Evolutionary conservation across 1,140 invertebrate species (phyloP), one percentile per base, ranked within the genome.

Genomic region (Drosophila cardini): DNA sequence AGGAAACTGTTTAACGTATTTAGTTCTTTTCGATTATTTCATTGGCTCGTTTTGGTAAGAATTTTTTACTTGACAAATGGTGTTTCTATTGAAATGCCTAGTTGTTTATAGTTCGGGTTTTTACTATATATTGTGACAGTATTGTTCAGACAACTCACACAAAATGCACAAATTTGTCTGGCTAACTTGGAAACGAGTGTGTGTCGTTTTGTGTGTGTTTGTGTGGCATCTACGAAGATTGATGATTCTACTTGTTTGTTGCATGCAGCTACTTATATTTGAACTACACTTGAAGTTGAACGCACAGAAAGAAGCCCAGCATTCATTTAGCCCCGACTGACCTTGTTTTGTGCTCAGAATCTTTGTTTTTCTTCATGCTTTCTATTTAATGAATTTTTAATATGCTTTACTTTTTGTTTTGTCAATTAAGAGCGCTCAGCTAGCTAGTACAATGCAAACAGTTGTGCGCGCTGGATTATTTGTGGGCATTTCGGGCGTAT

Each of bases 331-430:
- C 63, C 58, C 46, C 62, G 53, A 71, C 56, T 53, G 61, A 40
- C 52, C 52, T 53, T 53, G 43, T 72, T 67, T 64, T 26, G 57
- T 52, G 55, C 76, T 30, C 34, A 43, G 58, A 38, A 40, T 43
- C 52, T 68, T 13, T 57, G 42, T 56, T 15, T 40, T 40, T 43
- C 45, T 53, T 64, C 34, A 30, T 52, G 73, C 69, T 82, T 85
- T 87, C 75, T 76, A 72, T 85, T 86, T 85, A 86, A 85, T 85
- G 82, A 89, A 87, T 83, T 83, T 89, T 76, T 86, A 89, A 86
- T 82, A 83, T 73, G 78, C 72, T 70, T 69, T 65, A 30, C 57
- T 68, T 76, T 71, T 72, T 67, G 55, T 76, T 71, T 62, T 82
- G 68, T 76, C 65, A 78, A 82, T 75, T 86, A 82, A 48, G 46